Evolutionary conservation across 1,140 invertebrate genomes (phyloP).

Genomic region (Drosophila serrata): DNA sequence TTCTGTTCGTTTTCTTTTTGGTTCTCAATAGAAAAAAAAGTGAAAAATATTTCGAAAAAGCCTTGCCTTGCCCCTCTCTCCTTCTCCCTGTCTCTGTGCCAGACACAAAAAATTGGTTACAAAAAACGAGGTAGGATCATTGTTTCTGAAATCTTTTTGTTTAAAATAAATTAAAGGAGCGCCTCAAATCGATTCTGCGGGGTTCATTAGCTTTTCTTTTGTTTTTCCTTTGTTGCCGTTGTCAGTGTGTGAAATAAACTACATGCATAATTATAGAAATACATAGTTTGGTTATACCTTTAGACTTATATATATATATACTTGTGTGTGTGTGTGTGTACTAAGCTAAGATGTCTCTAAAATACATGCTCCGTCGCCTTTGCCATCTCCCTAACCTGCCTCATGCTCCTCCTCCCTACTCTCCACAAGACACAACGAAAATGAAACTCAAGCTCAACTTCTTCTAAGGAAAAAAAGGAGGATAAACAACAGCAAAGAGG

Average conservation of each 20-base stretch:
- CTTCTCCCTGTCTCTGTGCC: slow-evolving; percentile 22
- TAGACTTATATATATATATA: slow-evolving; percentile 58
- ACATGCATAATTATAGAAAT: slow-evolving; percentile 64
- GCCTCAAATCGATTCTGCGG: slow-evolving; percentile 33
- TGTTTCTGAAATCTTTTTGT: slow-evolving; percentile 50
- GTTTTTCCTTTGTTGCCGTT: slow-evolving; percentile 5
- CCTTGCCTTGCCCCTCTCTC: slow-evolving; percentile 33
- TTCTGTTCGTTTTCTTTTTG: slow-evolving; percentile 21
- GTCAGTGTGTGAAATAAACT: slow-evolving; percentile 64
- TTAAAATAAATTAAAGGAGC: slow-evolving; percentile 36
- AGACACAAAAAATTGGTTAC: slow-evolving; percentile 26
- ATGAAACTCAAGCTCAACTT: slow-evolving; percentile 17
- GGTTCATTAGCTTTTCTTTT: not conserved
- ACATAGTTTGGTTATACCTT: slow-evolving; percentile 80
- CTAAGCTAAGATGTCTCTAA: slow-evolving; percentile 62
- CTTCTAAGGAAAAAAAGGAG: slow-evolving; percentile 10
- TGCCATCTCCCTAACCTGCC: not conserved
- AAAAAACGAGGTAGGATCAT: slow-evolving; percentile 85
- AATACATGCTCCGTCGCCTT: slow-evolving; percentile 27
- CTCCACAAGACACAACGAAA: slow-evolving; percentile 8
- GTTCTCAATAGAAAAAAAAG: slow-evolving; percentile 70
- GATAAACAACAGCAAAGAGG: slow-evolving; percentile 58
- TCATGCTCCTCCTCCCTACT: not conserved
- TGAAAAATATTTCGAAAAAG: slow-evolving; percentile 75
- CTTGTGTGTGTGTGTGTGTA: slow-evolving; percentile 8